Base-by-base conservation (phyloP, 2,888 invertebrate species). In the Lepeophtheirus nordmannii region DNA sequence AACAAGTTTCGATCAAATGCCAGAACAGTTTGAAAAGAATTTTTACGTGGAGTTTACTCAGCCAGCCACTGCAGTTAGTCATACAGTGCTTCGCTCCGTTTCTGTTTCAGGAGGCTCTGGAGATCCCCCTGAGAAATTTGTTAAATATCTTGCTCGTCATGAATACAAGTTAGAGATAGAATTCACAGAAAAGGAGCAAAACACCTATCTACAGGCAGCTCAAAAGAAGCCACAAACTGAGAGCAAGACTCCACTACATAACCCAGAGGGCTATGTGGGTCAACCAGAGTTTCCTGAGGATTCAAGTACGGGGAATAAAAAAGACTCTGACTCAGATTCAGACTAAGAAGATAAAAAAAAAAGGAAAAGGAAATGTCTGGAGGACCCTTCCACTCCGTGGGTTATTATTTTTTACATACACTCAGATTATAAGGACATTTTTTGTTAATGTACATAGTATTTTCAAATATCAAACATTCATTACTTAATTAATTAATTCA, bases 41-140 rank as follows among this genome's bases (percentile, higher is more conserved):
- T 89, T 89, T 71, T 83, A 83, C 75, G 93, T 97, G 40, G 94
- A 97, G 78, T 98, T 96, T 78, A 96, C 93, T 61, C 98, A 98
- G 97, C 97, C 98, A 41, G 87, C 91, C 70, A 92, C 93, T 46
- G 93, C 93, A 75, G 80, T 82, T 64, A 91, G 91, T 68, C 96
- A 97, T 77, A 91, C 92, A 66, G 96, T 94, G 46, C 89, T 94
- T 71, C 82, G 98, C 71, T 96, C 94, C 71, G 91, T 91, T 60
- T 89, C 89, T 73, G 83, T 92, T 72, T 86, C 86, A 39, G 70
- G 69, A 67, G 75, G 74, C 41, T 78, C 77, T 69, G 87, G 85
- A 72, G 85, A 87, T 70, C 92, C 96, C 38, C 97, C 97, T 14
- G 98, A 98, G 80, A 97, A 97, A 79, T 97, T 93, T 79, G 96